These are phyloP conservation scores for Machimus atricapillus DNA, from an alignment of 2,888 invertebrate species.

Conservation along the genomic window DNA sequence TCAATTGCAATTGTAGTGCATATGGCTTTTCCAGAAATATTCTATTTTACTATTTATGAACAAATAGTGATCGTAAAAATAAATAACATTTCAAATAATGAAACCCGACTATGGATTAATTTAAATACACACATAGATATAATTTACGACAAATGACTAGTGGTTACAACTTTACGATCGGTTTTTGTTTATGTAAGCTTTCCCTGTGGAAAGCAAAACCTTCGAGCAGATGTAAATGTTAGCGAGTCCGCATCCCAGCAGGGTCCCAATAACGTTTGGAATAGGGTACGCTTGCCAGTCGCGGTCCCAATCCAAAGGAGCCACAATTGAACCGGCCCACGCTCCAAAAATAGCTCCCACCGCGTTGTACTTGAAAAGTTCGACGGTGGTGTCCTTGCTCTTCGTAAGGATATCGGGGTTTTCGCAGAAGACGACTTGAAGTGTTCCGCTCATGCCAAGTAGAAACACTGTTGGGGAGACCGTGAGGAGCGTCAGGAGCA, in stretches of 20 bases:
- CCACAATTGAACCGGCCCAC: constrained; percentile 80
- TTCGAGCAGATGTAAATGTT: constrained; percentile 62
- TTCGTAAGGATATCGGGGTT: constrained; percentile 58
- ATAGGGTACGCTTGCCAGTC: constrained; percentile 82
- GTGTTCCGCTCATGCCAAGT: constrained; percentile 58
- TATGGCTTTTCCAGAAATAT: neutral
- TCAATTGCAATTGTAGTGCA: too few species aligned
- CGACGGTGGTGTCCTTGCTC: constrained; percentile 58
- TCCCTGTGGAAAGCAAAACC: constrained; percentile 57
- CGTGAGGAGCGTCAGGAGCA: constrained; percentile 59
- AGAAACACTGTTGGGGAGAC: constrained; percentile 60
- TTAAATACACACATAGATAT: neutral
- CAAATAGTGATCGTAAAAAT: neutral
- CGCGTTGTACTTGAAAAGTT: constrained; percentile 60
- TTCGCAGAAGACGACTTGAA: constrained; percentile 61
- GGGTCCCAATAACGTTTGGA: constrained; percentile 70
- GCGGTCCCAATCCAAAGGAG: constrained; percentile 87
- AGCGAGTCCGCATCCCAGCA: constrained; percentile 66
- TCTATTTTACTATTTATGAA: neutral
- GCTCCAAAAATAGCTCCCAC: constrained; percentile 69
- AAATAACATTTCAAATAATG: neutral
- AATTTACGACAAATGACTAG: neutral
- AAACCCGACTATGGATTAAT: neutral
- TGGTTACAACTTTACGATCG: constrained; percentile 41
- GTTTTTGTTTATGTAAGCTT: constrained; percentile 58